Conservation (phyloP, 2,888 invertebrate species). For the Nemapogon koenigi region DNA sequence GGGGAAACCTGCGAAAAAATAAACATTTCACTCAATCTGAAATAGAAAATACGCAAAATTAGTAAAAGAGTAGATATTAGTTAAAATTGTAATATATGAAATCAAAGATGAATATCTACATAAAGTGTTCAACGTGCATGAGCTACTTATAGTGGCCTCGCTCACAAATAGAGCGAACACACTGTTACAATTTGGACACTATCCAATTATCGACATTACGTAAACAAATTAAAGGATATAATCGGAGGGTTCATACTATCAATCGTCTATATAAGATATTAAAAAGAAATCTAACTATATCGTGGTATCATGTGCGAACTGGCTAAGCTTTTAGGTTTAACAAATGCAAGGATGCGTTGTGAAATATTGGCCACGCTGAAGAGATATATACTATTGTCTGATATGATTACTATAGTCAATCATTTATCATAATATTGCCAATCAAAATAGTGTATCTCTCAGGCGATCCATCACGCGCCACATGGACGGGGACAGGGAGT, state of each 20-base stretch:
- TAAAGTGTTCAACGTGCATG: no score
- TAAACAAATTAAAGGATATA: no score
- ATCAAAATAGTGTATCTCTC: slow-evolving; percentile 66
- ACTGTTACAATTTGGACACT: slow-evolving; percentile 55
- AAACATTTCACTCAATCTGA: slow-evolving; percentile 18
- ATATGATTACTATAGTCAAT: slow-evolving; percentile 51
- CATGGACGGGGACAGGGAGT: slow-evolving; percentile 26
- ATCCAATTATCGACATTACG: slow-evolving; percentile 50
- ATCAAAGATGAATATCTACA: slow-evolving; percentile 32
- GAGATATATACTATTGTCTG: slow-evolving; percentile 45
- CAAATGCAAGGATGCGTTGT: no score
- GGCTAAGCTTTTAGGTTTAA: no score
- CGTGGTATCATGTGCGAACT: no score
- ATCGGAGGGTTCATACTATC: no score
- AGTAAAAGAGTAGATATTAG: neutral
- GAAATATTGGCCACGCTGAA: slow-evolving; percentile 45
- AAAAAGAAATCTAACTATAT: no score
- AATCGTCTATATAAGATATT: no score
- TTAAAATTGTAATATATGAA: slow-evolving; percentile 28
- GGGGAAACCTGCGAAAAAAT: slow-evolving; percentile 82
- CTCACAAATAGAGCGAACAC: no score
- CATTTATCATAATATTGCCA: slow-evolving; percentile 62
- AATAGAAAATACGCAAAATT: neutral
- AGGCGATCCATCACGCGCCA: slow-evolving; percentile 51
- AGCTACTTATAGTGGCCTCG: no score